Evolutionary conservation across 2,113 vertebrate species (phyloP).

Genomic region (Nothobranchius furzeri): DNA sequence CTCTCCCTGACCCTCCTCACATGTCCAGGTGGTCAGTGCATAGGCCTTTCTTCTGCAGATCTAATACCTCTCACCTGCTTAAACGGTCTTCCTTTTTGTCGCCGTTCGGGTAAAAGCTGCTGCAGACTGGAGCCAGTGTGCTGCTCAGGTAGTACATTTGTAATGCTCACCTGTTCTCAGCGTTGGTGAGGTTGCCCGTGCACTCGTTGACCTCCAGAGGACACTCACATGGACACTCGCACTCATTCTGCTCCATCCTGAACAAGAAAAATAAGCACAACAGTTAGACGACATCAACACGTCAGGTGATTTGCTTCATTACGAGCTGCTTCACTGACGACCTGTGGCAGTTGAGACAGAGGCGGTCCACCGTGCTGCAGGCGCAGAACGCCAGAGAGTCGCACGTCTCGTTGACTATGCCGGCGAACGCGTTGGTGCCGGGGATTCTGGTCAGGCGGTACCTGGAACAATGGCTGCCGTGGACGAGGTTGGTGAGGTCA

Average conservation of each 20-base stretch:
- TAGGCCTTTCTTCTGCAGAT: neutral
- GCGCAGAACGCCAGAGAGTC: slow-evolving; percentile 97
- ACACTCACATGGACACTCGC: slow-evolving; percentile 98
- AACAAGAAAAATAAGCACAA: slow-evolving; percentile 9
- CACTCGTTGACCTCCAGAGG: slow-evolving; percentile 98
- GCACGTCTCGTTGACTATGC: slow-evolving; percentile 96
- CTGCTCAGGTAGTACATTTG: no score
- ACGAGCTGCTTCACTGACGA: slow-evolving; percentile 35
- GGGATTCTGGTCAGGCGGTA: slow-evolving; percentile 94
- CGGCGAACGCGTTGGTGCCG: slow-evolving; percentile 94
- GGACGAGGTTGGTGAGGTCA: slow-evolving; percentile 96
- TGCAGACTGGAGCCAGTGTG: no score
- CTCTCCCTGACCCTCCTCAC: neutral
- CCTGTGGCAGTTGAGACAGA: slow-evolving; percentile 99
- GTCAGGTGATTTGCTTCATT: no score
- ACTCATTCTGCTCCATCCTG: slow-evolving; percentile 99
- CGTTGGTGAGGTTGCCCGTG: slow-evolving; percentile 95
- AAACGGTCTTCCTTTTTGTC: neutral
- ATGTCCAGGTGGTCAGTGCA: neutral
- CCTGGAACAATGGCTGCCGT: slow-evolving; percentile 96
- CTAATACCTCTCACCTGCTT: neutral
- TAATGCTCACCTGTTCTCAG: slow-evolving; percentile 85
- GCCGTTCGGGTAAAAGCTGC: neutral
- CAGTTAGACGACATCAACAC: neutral
- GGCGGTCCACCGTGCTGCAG: slow-evolving; percentile 96